Evolutionary conservation across 2,888 invertebrate species (phyloP), one percentile per base, ranked within the genome.

Genomic region (Hylaea fasciaria): DNA sequence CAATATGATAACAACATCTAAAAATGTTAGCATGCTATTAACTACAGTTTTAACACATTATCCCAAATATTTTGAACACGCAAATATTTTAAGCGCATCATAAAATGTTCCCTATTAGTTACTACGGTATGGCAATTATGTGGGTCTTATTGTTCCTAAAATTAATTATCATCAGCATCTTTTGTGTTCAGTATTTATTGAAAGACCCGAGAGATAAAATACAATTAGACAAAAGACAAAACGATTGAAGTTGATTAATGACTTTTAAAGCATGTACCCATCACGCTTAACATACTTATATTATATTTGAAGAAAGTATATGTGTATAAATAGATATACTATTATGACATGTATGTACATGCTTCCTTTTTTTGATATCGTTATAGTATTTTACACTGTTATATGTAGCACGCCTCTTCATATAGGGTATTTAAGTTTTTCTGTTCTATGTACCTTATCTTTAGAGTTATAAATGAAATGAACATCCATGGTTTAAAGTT

Each of bases 1-100:
- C 39, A 39, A n/a, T 2, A 37, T 28, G 35, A 28, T 28, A 37
- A 13, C 8, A 41, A 40, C 29, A 47, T 40, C 10, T 16, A 1
- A 35, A 22, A 22, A 22, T 3, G 2, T 3, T 22, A 35, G 35
- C 35, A 28, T 5, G 28, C 28, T 28, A 28, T 28, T 28, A 28
- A 7, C 28, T 40, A 32, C 46, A 40, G 8, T 32, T 28, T 58
- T 62, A 22, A 1, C 32, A 8, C 3, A 22, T n/a, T 22, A 2
- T 16, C 11, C 29, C 8, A 57, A 74, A 77, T 78, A 78, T 76
- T 76, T 76, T 70, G 66, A 71, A 72, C 69, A 68, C 68, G 66
- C 70, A 67, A 71, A 65, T 60, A 58, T 68, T 57, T 44, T 13
- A 17, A 12, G 32, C 29, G 32, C 40, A 14, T 39, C 16, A 43